Evolutionary conservation across 2,888 invertebrate genomes (phyloP).

Genomic region (Tetragnatha montana): DNA sequence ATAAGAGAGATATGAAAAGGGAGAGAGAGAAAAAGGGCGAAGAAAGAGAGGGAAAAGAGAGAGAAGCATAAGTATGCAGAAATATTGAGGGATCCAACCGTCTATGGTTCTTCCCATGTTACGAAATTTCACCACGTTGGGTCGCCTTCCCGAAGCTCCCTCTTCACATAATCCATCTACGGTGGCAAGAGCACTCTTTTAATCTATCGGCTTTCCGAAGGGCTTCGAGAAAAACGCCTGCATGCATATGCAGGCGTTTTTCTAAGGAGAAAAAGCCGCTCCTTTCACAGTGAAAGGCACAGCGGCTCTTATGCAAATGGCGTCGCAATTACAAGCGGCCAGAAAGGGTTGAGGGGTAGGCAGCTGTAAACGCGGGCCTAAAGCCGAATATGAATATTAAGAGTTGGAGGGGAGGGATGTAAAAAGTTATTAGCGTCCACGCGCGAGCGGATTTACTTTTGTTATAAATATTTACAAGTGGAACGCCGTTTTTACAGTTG

Average conservation of each 20-base stretch:
- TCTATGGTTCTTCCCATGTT: no score
- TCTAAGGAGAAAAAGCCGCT: not conserved
- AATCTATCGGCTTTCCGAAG: conserved; percentile 63
- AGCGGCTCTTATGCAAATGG: conserved; percentile 61
- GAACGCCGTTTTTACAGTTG: conserved; percentile 21
- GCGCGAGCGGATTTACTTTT: not conserved
- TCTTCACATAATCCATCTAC: no score
- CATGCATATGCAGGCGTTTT: conserved; percentile 63
- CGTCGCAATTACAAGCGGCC: conserved; percentile 53
- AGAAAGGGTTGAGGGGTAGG: conserved; percentile 8
- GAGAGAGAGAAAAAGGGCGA: no score
- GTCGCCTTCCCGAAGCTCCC: no score
- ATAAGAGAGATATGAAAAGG: no score
- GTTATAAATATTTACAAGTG: conserved; percentile 50
- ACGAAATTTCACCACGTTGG: no score
- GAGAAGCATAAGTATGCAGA: no score
- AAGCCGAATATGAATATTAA: conserved; percentile 61
- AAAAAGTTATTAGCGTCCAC: conserved; percentile 48
- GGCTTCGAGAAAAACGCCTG: conserved; percentile 26
- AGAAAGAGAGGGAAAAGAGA: no score
- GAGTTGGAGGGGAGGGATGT: conserved; percentile 31
- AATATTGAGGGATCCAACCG: no score
- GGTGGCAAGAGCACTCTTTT: not conserved
- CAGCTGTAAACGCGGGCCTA: conserved; percentile 59
- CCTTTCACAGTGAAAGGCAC: conserved; percentile 52